phyloP scores from a whole-genome alignment of 2,888 invertebrate genomes.

The Slavum lentiscoides region DNA sequence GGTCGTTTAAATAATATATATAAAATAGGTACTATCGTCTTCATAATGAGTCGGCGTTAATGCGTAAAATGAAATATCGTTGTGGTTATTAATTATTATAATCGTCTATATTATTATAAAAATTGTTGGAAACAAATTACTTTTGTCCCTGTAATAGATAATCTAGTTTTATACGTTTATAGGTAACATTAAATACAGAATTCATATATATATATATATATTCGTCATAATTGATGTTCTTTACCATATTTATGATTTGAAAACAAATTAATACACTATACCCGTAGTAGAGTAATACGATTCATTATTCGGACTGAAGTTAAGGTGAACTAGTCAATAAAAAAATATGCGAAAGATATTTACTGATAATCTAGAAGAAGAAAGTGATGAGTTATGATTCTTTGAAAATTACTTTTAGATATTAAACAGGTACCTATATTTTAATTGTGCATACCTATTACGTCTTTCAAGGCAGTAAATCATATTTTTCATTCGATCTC shows the following conservation, averaged over 20 bases:
- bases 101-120: not conserved
- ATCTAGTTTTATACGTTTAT: not conserved
- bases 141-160: not conserved
- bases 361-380: not conserved
- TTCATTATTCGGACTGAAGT: not conserved
- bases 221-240: not conserved
- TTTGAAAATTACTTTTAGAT: not conserved
- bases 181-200: not conserved
- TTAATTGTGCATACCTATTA: not conserved
- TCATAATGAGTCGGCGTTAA: not conserved
- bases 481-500: not conserved
- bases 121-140: not conserved
- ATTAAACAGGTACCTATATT: not conserved
- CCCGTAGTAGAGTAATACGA: not conserved
- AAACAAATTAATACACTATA: not conserved
- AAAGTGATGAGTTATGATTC: not conserved
- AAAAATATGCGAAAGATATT: not conserved
- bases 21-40: not conserved
- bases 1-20: conserved; percentile 15
- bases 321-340: not conserved
- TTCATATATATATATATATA: too few relatives aligned
- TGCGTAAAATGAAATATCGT: not conserved
- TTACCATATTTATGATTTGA: not conserved
- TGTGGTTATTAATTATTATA: not conserved
- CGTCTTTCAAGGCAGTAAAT: not conserved